Evolutionary conservation across 2,888 invertebrate species (phyloP).

Genomic region (Epistrophella euchroma): DNA sequence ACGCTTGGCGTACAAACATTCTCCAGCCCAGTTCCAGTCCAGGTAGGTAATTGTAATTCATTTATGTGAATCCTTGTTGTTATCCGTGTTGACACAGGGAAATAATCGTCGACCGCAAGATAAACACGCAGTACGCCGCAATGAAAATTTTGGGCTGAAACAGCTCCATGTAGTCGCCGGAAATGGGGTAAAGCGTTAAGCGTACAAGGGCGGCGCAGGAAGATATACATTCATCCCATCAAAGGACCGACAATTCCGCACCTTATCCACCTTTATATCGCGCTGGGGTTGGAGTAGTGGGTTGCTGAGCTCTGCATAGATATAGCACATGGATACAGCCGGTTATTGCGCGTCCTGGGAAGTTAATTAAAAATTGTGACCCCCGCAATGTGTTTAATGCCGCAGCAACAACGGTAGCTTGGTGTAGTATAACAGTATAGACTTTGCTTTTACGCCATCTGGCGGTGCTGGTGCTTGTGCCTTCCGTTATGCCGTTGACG

Average conservation of each 20-base stretch:
- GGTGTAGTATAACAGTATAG: conserved; percentile 13
- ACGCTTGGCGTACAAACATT: conserved; percentile 70
- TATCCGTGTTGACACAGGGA: conserved; percentile 76
- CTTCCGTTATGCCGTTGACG: background rate
- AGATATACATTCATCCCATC: conserved; percentile 22
- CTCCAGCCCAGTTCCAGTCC: conserved; percentile 43
- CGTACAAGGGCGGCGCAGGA: conserved; percentile 20
- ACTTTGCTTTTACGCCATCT: conserved; percentile 66
- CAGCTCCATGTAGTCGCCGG: conserved; percentile 12
- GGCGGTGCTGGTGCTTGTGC: conserved; percentile 24
- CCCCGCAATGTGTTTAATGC: conserved; percentile 75
- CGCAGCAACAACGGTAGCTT: conserved; percentile 48
- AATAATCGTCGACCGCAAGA: conserved; percentile 76
- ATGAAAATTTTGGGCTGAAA: conserved; percentile 70
- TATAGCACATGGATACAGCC: background rate
- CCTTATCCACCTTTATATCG: conserved; percentile 42
- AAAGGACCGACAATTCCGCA: conserved; percentile 38
- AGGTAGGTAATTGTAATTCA: conserved; percentile 76
- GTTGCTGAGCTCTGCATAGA: background rate
- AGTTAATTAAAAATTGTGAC: conserved; percentile 75
- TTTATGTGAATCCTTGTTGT: conserved; percentile 76
- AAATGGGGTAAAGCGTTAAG: conserved; percentile 44
- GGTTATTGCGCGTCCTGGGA: conserved; percentile 49
- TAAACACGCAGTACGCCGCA: conserved; percentile 75
- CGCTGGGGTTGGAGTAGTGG: background rate